These are phyloP conservation scores for Ophiothrix spiculata DNA, from an alignment of 35 echinoderm and acorn worm genomes.

Conservation along the genomic window DNA sequence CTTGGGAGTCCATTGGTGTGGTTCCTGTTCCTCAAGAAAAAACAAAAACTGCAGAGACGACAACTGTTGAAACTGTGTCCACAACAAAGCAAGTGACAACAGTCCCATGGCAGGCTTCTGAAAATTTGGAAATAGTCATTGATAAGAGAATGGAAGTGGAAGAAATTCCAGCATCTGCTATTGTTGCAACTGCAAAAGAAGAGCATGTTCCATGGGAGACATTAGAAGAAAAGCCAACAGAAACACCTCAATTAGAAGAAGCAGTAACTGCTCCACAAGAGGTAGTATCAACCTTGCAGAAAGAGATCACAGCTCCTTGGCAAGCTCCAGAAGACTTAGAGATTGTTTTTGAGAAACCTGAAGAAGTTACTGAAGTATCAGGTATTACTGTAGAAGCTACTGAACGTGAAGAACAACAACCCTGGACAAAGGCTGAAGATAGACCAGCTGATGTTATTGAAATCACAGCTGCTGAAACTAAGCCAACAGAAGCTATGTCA, in stretches of 20 bases:
- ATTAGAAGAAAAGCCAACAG: constrained; percentile 19
- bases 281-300: background rate
- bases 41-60: background rate
- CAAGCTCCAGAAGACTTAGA: background rate
- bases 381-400: background rate
- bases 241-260: background rate
- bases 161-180: constrained; percentile 22
- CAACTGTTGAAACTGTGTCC: constrained; percentile 9
- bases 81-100: background rate
- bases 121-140: constrained; percentile 15
- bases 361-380: background rate
- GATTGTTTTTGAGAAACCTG: background rate
- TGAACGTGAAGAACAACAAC: background rate
- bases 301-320: background rate
- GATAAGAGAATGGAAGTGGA: constrained; percentile 39
- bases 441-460: constrained; percentile 20
- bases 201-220: background rate
- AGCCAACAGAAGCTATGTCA: constrained; percentile 14
- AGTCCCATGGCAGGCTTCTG: background rate
- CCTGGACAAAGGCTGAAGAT: background rate
- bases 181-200: constrained; percentile 30
- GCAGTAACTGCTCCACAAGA: background rate
- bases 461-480: constrained; percentile 27
- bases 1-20: constrained; percentile 23
- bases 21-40: constrained; percentile 12